Evolutionary conservation across 2,888 invertebrate species (phyloP).

Genomic region (Cephus pygmeus): DNA sequence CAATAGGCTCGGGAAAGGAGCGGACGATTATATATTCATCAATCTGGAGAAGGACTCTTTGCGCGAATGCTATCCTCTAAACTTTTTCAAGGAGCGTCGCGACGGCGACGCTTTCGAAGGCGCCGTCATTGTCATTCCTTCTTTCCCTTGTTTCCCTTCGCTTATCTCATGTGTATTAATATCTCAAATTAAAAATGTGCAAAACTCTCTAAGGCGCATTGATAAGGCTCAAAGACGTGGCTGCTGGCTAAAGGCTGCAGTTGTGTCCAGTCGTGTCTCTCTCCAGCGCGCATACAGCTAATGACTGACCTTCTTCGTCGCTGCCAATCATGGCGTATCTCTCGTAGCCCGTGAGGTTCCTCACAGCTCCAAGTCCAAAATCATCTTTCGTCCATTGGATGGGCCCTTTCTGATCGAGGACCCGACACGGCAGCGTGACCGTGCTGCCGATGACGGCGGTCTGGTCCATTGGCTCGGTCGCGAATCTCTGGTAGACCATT

Average conservation of each 20-base stretch:
- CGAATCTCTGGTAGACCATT: conserved; percentile 80
- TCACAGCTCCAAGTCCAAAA: conserved; percentile 92
- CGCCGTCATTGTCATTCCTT: no score
- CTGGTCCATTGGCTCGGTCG: conserved; percentile 91
- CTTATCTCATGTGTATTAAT: no score
- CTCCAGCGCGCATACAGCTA: neutral
- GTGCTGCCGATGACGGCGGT: conserved; percentile 89
- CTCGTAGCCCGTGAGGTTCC: conserved; percentile 91
- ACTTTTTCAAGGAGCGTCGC: no score
- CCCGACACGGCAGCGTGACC: conserved; percentile 90
- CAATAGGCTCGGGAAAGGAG: no score
- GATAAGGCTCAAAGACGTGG: neutral
- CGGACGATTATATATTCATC: no score
- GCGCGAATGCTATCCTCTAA: no score
- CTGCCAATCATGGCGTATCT: conserved; percentile 97
- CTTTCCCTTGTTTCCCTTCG: no score
- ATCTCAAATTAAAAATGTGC: no score
- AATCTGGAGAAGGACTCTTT: no score
- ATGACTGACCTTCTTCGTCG: conserved; percentile 86
- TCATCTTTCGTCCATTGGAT: conserved; percentile 98
- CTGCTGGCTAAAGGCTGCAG: neutral
- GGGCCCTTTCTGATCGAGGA: conserved; percentile 87
- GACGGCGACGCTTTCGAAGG: no score
- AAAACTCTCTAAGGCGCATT: neutral
- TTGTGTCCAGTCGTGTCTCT: neutral